A percentile compares a stretch with the other conserved stretches of the same genome.
phyloP scores from a whole-genome alignment of 2,888 invertebrate genomes.

The Nephrotoma appendiculata region DNA sequence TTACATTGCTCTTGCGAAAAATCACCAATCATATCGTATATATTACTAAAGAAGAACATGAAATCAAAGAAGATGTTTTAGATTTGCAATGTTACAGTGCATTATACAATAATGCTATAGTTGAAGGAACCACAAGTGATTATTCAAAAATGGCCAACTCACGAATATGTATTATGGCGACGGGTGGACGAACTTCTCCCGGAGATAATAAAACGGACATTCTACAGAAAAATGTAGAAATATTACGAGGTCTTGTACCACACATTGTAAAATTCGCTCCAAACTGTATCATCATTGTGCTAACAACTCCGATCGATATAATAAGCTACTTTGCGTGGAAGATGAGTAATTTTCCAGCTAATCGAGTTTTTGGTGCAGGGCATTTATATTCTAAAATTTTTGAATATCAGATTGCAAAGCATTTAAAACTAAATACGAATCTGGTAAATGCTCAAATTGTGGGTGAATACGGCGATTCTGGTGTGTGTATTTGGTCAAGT shows the following conservation, averaged over 20 bases:
- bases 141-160: conserved; percentile 57
- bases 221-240: conserved; percentile 70
- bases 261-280: conserved; percentile 46
- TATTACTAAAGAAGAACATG: background rate
- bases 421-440: conserved; percentile 58
- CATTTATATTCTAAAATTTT: conserved; percentile 80
- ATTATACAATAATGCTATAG: background rate
- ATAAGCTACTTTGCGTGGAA: conserved; percentile 82
- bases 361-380: conserved; percentile 74
- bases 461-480: conserved; percentile 79
- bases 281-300: conserved; percentile 61
- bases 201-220: conserved; percentile 66
- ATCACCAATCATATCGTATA: background rate
- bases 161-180: conserved; percentile 67
- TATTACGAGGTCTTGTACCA: conserved; percentile 66
- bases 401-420: conserved; percentile 64
- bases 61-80: background rate
- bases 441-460: conserved; percentile 78
- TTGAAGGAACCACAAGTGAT: conserved; percentile 28
- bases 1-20: background rate
- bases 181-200: conserved; percentile 68
- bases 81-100: background rate
- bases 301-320: conserved; percentile 79
- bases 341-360: conserved; percentile 64
- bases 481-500: conserved; percentile 79